phyloP scores from a whole-genome alignment of 30 jellyfish, hydroid and myxozoan genomes.

The Chrysaora quinquecirrha region DNA sequence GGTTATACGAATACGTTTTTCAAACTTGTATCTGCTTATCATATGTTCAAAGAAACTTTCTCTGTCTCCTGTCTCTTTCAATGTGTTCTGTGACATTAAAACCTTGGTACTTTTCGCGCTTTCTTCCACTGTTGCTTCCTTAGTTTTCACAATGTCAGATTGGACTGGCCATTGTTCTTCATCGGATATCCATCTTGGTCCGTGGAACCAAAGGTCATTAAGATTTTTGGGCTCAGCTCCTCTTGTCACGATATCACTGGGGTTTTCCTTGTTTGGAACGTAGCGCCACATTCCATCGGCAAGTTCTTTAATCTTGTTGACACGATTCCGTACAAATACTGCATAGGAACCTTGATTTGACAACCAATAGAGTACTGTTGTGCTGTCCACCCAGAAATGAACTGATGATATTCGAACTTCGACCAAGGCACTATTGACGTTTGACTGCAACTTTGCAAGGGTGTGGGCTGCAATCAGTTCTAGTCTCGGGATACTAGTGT shows the following conservation, averaged over 20 bases:
- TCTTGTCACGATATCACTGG: slow-evolving; percentile 42
- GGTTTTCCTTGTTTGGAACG: slow-evolving; percentile 59
- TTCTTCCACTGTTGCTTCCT: slow-evolving; percentile 14
- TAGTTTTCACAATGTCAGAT: background rate
- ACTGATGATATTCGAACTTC: background rate
- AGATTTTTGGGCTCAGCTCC: slow-evolving; percentile 14
- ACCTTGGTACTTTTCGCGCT: background rate
- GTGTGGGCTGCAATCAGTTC: slow-evolving; percentile 69
- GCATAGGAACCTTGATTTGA: slow-evolving; percentile 32
- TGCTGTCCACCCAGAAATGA: slow-evolving; percentile 70
- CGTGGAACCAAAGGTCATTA: slow-evolving; percentile 24
- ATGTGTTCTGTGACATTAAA: background rate
- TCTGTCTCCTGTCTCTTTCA: background rate
- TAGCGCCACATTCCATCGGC: slow-evolving; percentile 33
- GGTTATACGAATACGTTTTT: background rate
- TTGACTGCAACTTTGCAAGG: slow-evolving; percentile 32
- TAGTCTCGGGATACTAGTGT: slow-evolving; percentile 58
- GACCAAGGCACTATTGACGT: slow-evolving; percentile 18
- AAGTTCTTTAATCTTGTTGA: slow-evolving; percentile 1
- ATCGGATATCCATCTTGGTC: slow-evolving; percentile 37
- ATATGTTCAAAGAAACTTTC: background rate
- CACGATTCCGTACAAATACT: slow-evolving; percentile 30
- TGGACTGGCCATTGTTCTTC: slow-evolving; percentile 32
- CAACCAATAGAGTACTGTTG: slow-evolving; percentile 68
- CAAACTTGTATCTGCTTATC: background rate